A percentile compares a stretch with the other conserved stretches of the same genome.
These are phyloP conservation scores for Rhea pennata DNA, from an alignment of 2,113 vertebrate genomes.

Conservation along the genomic window DNA sequence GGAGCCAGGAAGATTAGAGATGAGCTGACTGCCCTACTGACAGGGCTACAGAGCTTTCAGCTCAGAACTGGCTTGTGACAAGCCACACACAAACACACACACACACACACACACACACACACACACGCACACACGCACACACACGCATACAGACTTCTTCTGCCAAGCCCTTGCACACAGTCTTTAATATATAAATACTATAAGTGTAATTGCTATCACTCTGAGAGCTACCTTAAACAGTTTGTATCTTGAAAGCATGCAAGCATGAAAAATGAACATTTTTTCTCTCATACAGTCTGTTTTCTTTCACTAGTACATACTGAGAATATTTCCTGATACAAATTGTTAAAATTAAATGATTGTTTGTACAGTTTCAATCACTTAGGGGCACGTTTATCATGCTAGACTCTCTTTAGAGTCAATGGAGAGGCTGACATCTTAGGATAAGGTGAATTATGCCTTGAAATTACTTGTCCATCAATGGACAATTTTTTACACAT, in stretches of 20 bases:
- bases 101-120: too few relatives aligned
- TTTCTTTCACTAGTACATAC: neutral
- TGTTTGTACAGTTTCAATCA: neutral
- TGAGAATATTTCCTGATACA: neutral
- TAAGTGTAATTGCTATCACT: neutral
- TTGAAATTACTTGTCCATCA: neutral
- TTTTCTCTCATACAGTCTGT: neutral
- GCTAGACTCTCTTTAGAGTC: neutral
- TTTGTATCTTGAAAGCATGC: neutral
- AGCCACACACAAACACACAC: neutral
- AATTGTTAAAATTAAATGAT: neutral
- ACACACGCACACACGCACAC: too few relatives aligned
- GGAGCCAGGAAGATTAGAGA: neutral
- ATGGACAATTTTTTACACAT: neutral
- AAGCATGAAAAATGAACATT: neutral
- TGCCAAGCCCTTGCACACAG: neutral
- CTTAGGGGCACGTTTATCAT: neutral
- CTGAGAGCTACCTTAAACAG: neutral
- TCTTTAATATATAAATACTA: neutral
- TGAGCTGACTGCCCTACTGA: neutral
- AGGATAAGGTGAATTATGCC: neutral
- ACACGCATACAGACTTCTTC: neutral
- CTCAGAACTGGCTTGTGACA: neutral
- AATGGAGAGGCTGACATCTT: neutral
- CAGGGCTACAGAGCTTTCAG: neutral